Evolutionary conservation across 2,888 invertebrate genomes (phyloP).

Genomic region (Drosophila mercatorum): DNA sequence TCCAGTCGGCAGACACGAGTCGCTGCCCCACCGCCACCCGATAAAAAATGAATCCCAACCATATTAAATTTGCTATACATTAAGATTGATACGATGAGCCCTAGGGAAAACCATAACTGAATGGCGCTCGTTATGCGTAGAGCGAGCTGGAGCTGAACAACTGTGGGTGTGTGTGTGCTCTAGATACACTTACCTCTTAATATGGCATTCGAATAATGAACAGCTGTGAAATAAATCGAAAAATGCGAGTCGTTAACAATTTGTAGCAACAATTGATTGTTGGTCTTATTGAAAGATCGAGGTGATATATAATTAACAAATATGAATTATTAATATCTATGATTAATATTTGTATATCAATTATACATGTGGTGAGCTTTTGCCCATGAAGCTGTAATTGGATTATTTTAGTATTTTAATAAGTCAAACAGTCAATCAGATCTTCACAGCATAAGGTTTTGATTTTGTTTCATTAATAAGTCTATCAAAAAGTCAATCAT

Average conservation of each 20-base stretch:
- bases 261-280: conserved; percentile 36
- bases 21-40: background rate
- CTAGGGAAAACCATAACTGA: conserved; percentile 30
- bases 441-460: background rate
- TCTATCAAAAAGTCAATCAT: background rate
- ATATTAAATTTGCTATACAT: conserved; percentile 72
- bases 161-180: background rate
- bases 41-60: conserved; percentile 40
- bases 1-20: background rate
- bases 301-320: conserved; percentile 1
- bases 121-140: conserved; percentile 12
- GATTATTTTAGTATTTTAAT: background rate
- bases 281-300: conserved; percentile 4
- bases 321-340: background rate
- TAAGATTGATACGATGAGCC: conserved; percentile 69
- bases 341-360: background rate
- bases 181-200: conserved; percentile 42
- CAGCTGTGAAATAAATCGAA: conserved; percentile 32
- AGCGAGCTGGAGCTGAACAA: background rate
- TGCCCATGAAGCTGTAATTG: background rate
- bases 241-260: conserved; percentile 28
- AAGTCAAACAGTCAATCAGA: background rate
- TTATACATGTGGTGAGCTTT: background rate
- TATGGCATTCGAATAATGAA: conserved; percentile 8
- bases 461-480: background rate